Evolutionary conservation across 2,888 invertebrate species (phyloP).

Genomic region (Cosmia trapezina): DNA sequence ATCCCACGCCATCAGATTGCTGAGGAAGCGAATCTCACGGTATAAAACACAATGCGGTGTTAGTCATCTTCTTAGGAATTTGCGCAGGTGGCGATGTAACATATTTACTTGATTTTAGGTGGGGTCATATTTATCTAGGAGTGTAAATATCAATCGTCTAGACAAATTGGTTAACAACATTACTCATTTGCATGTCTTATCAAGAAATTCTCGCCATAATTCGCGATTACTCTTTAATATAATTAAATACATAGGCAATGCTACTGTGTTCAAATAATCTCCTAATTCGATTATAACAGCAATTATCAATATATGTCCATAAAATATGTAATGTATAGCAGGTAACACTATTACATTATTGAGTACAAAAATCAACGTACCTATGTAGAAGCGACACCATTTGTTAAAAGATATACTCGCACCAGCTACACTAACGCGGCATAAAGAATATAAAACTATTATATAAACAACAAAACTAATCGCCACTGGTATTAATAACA

Average conservation of each 20-base stretch:
- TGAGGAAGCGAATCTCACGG: too few relatives aligned
- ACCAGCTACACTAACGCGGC: neutral
- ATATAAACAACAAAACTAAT: conserved; percentile 23
- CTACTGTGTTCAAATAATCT: conserved; percentile 5
- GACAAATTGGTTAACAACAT: neutral
- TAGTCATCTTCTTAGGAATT: too few relatives aligned
- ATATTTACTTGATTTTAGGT: neutral
- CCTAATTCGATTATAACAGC: conserved; percentile 9
- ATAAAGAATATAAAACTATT: conserved; percentile 1
- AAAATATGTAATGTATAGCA: conserved; percentile 12
- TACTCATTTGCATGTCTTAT: neutral
- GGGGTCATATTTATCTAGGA: neutral
- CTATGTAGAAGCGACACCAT: conserved; percentile 29
- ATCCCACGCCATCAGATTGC: too few relatives aligned
- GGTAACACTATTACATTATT: conserved; percentile 3
- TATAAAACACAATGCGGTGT: too few relatives aligned
- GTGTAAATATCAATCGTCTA: neutral
- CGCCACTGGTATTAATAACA: conserved; percentile 10
- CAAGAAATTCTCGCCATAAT: neutral
- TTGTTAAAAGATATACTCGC: neutral
- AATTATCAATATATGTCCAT: neutral
- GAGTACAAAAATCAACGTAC: conserved; percentile 20
- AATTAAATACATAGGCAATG: neutral
- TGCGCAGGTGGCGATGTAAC: too few relatives aligned
- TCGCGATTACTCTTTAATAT: neutral